phyloP scores from a whole-genome alignment of 2,797 vertebrate genomes.

The Chanos chanos region DNA sequence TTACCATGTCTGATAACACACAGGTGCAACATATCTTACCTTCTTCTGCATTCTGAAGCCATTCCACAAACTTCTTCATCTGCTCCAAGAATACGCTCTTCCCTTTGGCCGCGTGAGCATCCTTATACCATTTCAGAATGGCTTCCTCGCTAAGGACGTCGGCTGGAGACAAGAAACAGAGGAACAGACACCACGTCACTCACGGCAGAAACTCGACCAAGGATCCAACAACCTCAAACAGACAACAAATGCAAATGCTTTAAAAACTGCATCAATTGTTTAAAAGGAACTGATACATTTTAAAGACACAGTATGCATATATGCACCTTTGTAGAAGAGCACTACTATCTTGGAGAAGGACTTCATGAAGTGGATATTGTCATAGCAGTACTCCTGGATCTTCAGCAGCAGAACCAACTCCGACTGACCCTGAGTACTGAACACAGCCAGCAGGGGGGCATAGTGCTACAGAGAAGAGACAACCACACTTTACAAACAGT shows the following conservation, averaged over 20 bases:
- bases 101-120: conserved; percentile 84
- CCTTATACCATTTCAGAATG: conserved; percentile 89
- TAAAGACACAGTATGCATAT: too few relatives aligned
- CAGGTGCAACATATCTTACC: conserved; percentile 67
- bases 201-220: too few relatives aligned
- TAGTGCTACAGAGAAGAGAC: conserved; percentile 74
- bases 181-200: too few relatives aligned
- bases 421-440: conserved; percentile 89
- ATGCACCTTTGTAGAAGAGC: conserved; percentile 89
- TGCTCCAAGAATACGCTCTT: conserved; percentile 91
- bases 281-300: too few relatives aligned
- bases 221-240: too few relatives aligned
- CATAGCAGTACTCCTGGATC: conserved; percentile 90
- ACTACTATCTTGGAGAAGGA: conserved; percentile 92
- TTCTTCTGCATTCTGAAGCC: conserved; percentile 91
- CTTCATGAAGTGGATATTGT: conserved; percentile 96
- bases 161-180: conserved; percentile 62
- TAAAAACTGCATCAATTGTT: too few relatives aligned
- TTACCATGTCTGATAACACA: too few relatives aligned
- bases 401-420: conserved; percentile 86
- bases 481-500: too few relatives aligned
- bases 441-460: conserved; percentile 84
- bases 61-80: conserved; percentile 93
- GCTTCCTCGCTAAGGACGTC: conserved; percentile 90
- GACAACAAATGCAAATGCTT: too few relatives aligned